phyloP scores from a whole-genome alignment of 1,140 invertebrate genomes.

The Drosophila simulans region DNA sequence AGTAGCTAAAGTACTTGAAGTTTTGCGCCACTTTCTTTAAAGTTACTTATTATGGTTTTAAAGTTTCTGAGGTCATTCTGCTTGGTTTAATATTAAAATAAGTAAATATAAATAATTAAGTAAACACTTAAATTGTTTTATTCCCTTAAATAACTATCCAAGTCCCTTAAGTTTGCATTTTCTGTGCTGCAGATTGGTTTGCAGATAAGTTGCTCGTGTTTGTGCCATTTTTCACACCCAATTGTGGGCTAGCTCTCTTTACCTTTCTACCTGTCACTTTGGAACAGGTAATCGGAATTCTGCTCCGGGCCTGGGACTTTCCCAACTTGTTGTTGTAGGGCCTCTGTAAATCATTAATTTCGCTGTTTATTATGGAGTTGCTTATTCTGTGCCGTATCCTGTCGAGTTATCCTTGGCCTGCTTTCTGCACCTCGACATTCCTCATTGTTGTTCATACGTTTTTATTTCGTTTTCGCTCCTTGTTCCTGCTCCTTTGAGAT shows the following conservation, averaged over 20 bases:
- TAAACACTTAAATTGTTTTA: too few relatives aligned
- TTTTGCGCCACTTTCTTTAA: too few relatives aligned
- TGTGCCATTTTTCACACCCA: slow-evolving; percentile 67
- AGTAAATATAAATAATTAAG: too few relatives aligned
- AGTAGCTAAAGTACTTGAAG: too few relatives aligned
- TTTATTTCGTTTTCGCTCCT: slow-evolving; percentile 7
- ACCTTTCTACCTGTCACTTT: slow-evolving; percentile 60
- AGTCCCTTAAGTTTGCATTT: neutral
- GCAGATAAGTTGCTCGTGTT: slow-evolving; percentile 8
- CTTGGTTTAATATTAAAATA: too few relatives aligned
- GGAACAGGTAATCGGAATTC: slow-evolving; percentile 42
- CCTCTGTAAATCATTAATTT: slow-evolving; percentile 71
- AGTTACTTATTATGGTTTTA: too few relatives aligned
- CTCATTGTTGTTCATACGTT: slow-evolving; percentile 30
- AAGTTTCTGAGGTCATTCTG: too few relatives aligned
- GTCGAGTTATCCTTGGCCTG: slow-evolving; percentile 43
- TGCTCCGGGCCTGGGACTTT: slow-evolving; percentile 48
- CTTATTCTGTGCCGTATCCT: slow-evolving; percentile 34
- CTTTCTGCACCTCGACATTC: slow-evolving; percentile 45
- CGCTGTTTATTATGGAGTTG: slow-evolving; percentile 61
- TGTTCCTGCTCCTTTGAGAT: slow-evolving; percentile 42
- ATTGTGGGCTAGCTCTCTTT: slow-evolving; percentile 11
- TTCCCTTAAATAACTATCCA: neutral
- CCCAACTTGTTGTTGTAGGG: slow-evolving; percentile 68
- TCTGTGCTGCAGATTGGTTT: slow-evolving; percentile 31